Evolutionary conservation across 2,113 vertebrate genomes (phyloP).

Genomic region (Trematomus loennbergii): DNA sequence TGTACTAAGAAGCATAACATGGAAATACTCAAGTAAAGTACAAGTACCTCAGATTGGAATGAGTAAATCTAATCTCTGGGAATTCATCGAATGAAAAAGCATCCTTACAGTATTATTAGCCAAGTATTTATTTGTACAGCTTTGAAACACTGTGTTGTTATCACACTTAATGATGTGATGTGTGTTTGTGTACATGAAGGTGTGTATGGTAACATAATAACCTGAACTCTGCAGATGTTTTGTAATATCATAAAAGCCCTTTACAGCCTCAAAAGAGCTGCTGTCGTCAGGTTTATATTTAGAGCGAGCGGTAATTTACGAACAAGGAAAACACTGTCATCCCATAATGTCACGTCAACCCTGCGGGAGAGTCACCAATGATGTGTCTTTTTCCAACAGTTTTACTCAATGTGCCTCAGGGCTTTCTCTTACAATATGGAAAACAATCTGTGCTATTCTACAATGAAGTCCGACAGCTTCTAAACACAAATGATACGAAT

Average conservation of each 20-base stretch:
- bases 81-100: no score
- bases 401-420: background rate
- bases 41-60: no score
- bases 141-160: no score
- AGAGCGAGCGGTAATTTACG: constrained; percentile 33
- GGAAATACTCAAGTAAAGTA: no score
- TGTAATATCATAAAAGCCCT: constrained; percentile 19
- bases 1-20: no score
- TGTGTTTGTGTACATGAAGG: no score
- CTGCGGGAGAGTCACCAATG: constrained; percentile 23
- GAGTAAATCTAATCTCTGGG: no score
- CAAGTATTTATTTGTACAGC: no score
- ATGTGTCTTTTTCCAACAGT: constrained; percentile 23
- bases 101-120: no score
- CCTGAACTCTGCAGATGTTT: background rate
- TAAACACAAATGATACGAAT: background rate
- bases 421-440: constrained; percentile 4
- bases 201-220: no score
- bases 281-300: constrained; percentile 34
- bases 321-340: constrained; percentile 32
- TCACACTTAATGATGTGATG: no score
- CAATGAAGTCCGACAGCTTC: background rate
- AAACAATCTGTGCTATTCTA: background rate
- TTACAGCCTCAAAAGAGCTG: constrained; percentile 12
- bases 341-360: constrained; percentile 25